Conservation (phyloP, 2,888 invertebrate species). For the Agriopis marginaria region DNA sequence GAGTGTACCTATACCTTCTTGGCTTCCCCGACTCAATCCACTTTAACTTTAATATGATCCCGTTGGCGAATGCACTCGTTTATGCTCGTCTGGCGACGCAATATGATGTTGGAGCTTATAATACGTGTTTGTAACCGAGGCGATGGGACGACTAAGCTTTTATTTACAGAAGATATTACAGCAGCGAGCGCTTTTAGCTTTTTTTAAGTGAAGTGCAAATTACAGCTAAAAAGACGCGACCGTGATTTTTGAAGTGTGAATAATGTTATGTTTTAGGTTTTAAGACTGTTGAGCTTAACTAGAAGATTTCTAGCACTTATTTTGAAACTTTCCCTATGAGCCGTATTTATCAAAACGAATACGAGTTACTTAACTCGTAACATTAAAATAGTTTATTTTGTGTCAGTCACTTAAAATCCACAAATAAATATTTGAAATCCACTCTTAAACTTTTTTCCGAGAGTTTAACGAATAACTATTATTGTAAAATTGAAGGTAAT, state of each 20-base stretch:
- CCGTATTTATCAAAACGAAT: too few relatives aligned
- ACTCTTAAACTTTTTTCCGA: too few relatives aligned
- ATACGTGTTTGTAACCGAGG: slow-evolving; percentile 6
- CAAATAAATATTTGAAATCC: too few relatives aligned
- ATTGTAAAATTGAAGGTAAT: too few relatives aligned
- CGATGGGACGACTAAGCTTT: slow-evolving; percentile 7
- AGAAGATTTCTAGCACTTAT: background rate
- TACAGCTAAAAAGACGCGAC: background rate
- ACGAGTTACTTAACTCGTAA: too few relatives aligned
- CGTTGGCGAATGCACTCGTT: slow-evolving; percentile 35
- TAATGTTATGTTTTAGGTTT: background rate
- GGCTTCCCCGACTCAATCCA: slow-evolving; percentile 16
- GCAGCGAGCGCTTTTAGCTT: slow-evolving; percentile 4
- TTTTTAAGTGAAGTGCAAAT: slow-evolving; percentile 13
- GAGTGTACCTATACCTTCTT: slow-evolving; percentile 10
- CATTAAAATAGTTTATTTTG: too few relatives aligned
- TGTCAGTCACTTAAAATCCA: too few relatives aligned
- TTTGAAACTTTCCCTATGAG: too few relatives aligned
- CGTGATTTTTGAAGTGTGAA: background rate
- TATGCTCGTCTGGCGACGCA: slow-evolving; percentile 27
- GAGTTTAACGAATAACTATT: too few relatives aligned
- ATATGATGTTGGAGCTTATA: slow-evolving; percentile 30
- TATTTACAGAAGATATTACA: slow-evolving; percentile 18
- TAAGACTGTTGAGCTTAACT: background rate
- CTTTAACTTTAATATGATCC: slow-evolving; percentile 31